A percentile compares a stretch with the other conserved stretches of the same genome.
Conservation (phyloP, 2,113 vertebrate genomes). For the Sterna hirundo region DNA sequence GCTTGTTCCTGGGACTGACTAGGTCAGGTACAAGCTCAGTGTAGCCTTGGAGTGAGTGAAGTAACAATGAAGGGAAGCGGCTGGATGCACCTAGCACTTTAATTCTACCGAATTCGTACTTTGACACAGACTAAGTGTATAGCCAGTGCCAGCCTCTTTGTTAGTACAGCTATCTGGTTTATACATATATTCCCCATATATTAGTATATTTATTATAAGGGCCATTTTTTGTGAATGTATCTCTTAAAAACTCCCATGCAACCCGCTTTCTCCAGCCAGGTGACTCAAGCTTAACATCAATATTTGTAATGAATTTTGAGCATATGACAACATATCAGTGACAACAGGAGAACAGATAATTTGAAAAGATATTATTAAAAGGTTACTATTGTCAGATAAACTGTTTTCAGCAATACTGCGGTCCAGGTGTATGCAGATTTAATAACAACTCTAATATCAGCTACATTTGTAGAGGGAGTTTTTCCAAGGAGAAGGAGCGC, state of each 20-base stretch:
- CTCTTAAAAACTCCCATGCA: not conserved
- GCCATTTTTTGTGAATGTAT: not conserved
- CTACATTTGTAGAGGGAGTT: not conserved
- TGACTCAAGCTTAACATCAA: not conserved
- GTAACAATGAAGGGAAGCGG: not conserved
- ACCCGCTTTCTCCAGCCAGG: not conserved
- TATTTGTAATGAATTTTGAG: not conserved
- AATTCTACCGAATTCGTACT: not conserved
- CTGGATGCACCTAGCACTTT: not conserved
- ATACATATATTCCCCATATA: not conserved
- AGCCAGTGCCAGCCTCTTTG: not conserved
- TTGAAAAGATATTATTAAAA: not conserved
- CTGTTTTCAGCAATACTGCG: not conserved
- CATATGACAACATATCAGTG: not conserved
- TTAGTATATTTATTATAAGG: not conserved
- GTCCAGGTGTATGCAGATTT: not conserved
- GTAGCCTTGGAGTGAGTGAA: not conserved
- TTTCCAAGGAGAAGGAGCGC: not conserved
- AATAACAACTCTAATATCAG: not conserved
- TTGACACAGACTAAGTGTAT: not conserved
- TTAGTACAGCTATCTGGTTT: not conserved
- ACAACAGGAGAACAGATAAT: not conserved
- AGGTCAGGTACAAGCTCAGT: not conserved
- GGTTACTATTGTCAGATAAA: not conserved
- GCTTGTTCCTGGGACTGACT: not conserved